phyloP scores from a whole-genome alignment of 1,140 invertebrate genomes.

The Dufourea novaeangliae region DNA sequence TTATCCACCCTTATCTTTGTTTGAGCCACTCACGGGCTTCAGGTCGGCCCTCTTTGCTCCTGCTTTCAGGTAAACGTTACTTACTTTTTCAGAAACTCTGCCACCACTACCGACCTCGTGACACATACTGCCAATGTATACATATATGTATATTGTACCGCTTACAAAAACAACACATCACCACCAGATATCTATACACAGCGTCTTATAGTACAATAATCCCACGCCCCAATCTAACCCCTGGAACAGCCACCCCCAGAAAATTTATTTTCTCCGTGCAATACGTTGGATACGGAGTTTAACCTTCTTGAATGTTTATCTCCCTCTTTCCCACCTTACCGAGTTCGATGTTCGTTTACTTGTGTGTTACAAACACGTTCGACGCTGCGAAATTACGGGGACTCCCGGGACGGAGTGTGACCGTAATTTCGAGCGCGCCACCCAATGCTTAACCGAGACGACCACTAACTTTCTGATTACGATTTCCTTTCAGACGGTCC shows the following conservation, averaged over 20 bases:
- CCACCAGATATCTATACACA: conserved; percentile 44
- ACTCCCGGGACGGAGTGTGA: neutral
- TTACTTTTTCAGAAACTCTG: conserved; percentile 39
- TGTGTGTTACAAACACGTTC: conserved; percentile 11
- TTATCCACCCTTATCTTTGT: conserved; percentile 1
- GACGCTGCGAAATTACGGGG: conserved; percentile 45
- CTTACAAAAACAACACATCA: conserved; percentile 54
- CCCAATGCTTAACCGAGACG: fast-evolving
- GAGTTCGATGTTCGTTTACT: conserved; percentile 33
- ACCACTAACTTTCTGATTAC: neutral
- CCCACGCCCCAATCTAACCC: too few species aligned
- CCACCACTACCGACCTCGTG: neutral
- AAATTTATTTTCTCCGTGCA: conserved; percentile 45
- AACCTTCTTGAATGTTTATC: conserved; percentile 48
- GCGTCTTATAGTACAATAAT: conserved; percentile 24
- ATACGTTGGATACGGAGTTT: conserved; percentile 42
- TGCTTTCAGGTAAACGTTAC: conserved; percentile 61
- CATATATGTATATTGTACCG: conserved; percentile 13
- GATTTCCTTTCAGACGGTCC: conserved; percentile 85
- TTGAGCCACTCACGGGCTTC: conserved; percentile 28
- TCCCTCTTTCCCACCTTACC: neutral
- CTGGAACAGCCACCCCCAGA: conserved; percentile 32
- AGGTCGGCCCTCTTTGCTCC: conserved; percentile 27
- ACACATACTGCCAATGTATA: conserved; percentile 17
- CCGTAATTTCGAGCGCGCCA: conserved; percentile 18